Evolutionary conservation across 2,888 invertebrate genomes (phyloP).

Genomic region (Lamellibrachia columna): DNA sequence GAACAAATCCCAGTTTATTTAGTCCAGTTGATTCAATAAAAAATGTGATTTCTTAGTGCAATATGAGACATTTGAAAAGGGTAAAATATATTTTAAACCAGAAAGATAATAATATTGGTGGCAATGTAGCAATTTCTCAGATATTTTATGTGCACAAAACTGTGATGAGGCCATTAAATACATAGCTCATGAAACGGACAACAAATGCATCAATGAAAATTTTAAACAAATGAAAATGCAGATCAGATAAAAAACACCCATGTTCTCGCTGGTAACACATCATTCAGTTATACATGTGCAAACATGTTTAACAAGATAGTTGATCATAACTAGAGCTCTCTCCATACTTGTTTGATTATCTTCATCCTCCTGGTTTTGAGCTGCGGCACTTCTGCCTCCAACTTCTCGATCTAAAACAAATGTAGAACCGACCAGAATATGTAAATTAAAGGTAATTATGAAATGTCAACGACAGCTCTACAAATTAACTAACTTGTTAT

Average conservation of each 20-base stretch:
- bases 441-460: background rate
- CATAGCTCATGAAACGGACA: no score
- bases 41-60: no score
- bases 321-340: no score
- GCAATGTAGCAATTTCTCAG: no score
- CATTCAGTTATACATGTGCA: background rate
- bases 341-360: slow-evolving; percentile 47
- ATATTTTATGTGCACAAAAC: no score
- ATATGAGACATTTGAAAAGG: no score
- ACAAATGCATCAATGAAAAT: no score
- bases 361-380: slow-evolving; percentile 47
- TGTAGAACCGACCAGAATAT: slow-evolving; percentile 8
- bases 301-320: background rate
- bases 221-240: no score
- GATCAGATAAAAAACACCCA: background rate
- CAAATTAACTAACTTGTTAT: background rate
- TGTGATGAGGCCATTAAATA: no score
- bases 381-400: slow-evolving; percentile 49
- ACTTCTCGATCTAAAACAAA: slow-evolving; percentile 46
- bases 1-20: background rate
- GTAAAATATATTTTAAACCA: no score
- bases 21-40: no score
- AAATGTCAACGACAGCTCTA: background rate
- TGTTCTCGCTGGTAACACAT: background rate
- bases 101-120: no score